Evolutionary conservation across 1,140 invertebrate species (phyloP).

Genomic region (Scaptomyza pallida): DNA sequence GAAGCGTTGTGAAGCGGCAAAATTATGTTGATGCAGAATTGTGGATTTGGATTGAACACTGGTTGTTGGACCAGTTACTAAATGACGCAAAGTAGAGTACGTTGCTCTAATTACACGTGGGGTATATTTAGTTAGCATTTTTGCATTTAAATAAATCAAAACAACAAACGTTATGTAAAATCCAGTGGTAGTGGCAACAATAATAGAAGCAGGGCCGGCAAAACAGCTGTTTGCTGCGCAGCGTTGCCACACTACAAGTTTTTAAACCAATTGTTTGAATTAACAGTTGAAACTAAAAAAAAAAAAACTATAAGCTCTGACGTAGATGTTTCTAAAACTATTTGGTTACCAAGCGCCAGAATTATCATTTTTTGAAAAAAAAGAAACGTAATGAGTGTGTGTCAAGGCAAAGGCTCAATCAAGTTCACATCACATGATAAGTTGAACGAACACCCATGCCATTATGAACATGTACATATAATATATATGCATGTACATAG

Average conservation of each 20-base stretch:
- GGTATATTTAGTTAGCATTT: conserved; percentile 43
- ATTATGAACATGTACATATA: neutral
- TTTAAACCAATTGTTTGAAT: conserved; percentile 9
- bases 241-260: conserved; percentile 36
- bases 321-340: neutral
- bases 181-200: neutral
- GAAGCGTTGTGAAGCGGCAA: conserved; percentile 9
- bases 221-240: conserved; percentile 48
- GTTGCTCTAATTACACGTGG: conserved; percentile 16
- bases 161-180: conserved; percentile 63
- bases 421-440: conserved; percentile 62
- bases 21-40: neutral
- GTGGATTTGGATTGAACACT: neutral
- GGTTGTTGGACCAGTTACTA: neutral
- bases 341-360: conserved; percentile 50
- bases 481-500: neutral
- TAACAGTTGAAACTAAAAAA: neutral
- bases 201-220: conserved; percentile 10
- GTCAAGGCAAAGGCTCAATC: conserved; percentile 62
- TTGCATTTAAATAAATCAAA: conserved; percentile 13
- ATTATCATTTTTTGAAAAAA: conserved; percentile 39
- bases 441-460: conserved; percentile 50
- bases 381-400: conserved; percentile 38
- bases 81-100: neutral
- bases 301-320: conserved; percentile 26